These are phyloP conservation scores for Dufourea novaeangliae DNA, from an alignment of 1,140 invertebrate species.

Conservation along the genomic window DNA sequence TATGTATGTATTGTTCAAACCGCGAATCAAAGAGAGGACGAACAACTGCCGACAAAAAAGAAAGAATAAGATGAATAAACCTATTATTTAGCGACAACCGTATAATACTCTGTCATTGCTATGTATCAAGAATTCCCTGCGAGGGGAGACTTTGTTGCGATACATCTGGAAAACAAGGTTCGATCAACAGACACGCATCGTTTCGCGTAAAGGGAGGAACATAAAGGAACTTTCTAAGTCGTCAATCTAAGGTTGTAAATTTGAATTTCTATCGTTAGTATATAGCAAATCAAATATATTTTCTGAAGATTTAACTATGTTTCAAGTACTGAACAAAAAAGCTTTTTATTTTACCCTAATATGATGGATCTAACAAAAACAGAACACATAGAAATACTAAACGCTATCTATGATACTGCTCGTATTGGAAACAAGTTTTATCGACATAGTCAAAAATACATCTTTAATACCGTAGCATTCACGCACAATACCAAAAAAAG, in stretches of 20 bases:
- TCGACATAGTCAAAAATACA: background rate
- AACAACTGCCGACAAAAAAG: too few species aligned
- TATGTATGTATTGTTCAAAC: too few species aligned
- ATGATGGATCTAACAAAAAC: background rate
- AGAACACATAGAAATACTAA: background rate
- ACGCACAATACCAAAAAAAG: background rate
- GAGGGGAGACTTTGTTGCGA: too few species aligned
- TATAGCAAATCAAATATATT: too few species aligned
- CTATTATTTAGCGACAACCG: too few species aligned
- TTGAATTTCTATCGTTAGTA: background rate
- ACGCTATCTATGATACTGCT: conserved; percentile 16
- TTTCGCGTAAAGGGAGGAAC: background rate
- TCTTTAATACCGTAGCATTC: background rate
- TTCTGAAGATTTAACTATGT: background rate
- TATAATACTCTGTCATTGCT: too few species aligned
- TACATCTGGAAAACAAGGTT: too few species aligned
- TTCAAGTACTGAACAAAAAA: conserved; percentile 48
- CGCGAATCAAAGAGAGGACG: too few species aligned
- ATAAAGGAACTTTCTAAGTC: too few species aligned
- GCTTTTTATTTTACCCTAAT: conserved; percentile 37
- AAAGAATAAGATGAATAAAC: too few species aligned
- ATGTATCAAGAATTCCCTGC: too few species aligned
- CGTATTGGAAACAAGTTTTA: conserved; percentile 1
- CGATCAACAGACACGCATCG: too few species aligned
- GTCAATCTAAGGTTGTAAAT: background rate